Base-by-base conservation (phyloP, 2,888 invertebrate species). In the Formica aserva region DNA sequence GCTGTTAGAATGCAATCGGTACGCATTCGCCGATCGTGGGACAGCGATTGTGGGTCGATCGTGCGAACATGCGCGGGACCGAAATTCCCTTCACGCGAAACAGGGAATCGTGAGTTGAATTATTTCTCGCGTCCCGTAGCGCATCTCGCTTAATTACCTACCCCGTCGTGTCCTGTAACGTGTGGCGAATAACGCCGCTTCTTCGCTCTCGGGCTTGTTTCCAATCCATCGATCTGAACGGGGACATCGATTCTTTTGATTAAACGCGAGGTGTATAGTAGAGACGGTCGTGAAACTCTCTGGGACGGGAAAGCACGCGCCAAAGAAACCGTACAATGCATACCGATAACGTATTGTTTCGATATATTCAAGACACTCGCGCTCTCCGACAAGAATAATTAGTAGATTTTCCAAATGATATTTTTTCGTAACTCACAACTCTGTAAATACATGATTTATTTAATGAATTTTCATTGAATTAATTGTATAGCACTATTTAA, bases 1-100 rank as follows among this genome's bases (percentile, higher is more conserved):
- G 65, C 41, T 71, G 83, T 72, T 77, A 76, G 78, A 83, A 83
- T 83, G 81, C 78, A 71, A 80, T 85, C 66, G 83, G 77, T 80
- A 45, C 32, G 81, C 83, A 77, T 78, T 84, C 69, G 82, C 57
- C 77, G 88, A 86, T 86, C 88, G 82, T 26, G 45, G 74, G 48
- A 48, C 18, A 35, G 75, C 63, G 76, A 18, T 35, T 35, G 35
- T 15, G 35, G 13, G 15, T 52, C 26, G 48, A 38, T n/a, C 29
- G 32, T 8, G 55, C 77, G 22, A n/a, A 26, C 45, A 29, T 52
- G 45, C n/a, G 60, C 29, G n/a, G 62, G 38, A 45, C 71, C 63
- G 83, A 77, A 86, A 76, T 86, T 88, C 76, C 55, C 77, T 82
- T 83, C 86, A 32, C 82, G 57, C 35, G 29, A 22, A 13, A 45